Conservation (phyloP, 64 coral and sea anemone genomes). For the Porites lutea region DNA sequence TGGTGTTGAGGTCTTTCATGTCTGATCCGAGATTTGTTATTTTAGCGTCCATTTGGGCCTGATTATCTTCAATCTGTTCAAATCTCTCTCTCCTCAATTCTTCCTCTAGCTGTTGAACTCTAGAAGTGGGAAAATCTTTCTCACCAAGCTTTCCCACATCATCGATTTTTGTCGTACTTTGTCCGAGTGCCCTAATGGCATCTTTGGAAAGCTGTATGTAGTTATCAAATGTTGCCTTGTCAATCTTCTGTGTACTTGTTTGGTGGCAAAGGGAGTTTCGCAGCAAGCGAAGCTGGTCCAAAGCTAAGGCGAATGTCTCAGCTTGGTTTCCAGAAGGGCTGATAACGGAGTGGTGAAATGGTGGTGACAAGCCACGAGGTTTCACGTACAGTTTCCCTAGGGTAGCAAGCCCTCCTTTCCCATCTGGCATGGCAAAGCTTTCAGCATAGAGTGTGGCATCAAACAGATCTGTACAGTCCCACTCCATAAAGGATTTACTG, state of each 20-base stretch:
- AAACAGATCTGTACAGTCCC: conserved; percentile 40
- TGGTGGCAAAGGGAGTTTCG: conserved; percentile 15
- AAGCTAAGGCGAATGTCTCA: conserved; percentile 38
- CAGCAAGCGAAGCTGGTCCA: conserved; percentile 46
- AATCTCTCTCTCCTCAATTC: too few relatives aligned
- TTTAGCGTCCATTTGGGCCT: too few relatives aligned
- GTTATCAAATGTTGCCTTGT: conserved; percentile 24
- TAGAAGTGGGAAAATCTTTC: conserved; percentile 41
- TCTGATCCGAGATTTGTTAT: neutral
- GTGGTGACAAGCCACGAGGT: neutral
- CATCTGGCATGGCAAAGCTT: conserved; percentile 36
- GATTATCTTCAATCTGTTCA: too few relatives aligned
- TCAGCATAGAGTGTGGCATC: conserved; percentile 21
- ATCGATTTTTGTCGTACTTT: neutral
- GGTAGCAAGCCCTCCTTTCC: neutral
- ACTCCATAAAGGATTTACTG: neutral
- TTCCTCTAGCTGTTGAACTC: too few relatives aligned
- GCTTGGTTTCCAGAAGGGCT: neutral
- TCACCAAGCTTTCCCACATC: conserved; percentile 7
- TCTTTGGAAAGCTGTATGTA: neutral
- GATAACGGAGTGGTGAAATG: neutral
- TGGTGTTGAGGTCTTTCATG: neutral
- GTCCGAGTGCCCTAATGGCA: conserved; percentile 19
- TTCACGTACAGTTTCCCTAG: conserved; percentile 32
- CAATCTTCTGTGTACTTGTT: conserved; percentile 16